Base-by-base conservation (phyloP, 2,797 vertebrate species). In the Odontamblyopus lacepedii region DNA sequence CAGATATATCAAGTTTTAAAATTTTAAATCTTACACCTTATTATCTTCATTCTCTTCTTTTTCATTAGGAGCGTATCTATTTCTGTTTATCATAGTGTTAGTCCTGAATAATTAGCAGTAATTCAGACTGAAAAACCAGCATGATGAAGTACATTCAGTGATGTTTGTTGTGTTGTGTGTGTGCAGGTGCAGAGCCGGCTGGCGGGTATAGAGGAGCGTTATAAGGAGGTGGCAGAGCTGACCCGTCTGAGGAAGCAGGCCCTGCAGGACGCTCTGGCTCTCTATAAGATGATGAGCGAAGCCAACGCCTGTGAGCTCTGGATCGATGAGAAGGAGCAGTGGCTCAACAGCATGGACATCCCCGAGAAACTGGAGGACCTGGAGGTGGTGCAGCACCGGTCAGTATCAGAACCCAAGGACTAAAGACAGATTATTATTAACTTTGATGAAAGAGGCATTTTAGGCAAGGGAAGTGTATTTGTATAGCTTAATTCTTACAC, bases 321-420 rank as follows among this genome's bases (percentile, higher is more conserved):
- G 98, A 96, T 99, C 6, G 97, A 97, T 0, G 98, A 99, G 89
- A 99, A 98, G 91, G 97, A 99, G 90, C 97, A 95, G 88, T 99
- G 98, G 98, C 94, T 99, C 74, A 97, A 96, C 89, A 95, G 93
- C 84, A 97, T 95, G 94, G 93, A 95, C 86, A 98, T 98, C 84
- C 97, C 96, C 0, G 96, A 98, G 88, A 97, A 97, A 67, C 93
- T 98, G 85, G 97, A 98, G 84, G 97, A 98, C 85, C 92, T 98
- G 83, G 97, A 98, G 84, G 97, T 98, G 29, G 94, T 98, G 75
- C 97, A 98, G 90, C 97, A 98, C 89, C 95, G 97, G 97, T 91
- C 50, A 83, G 83, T 18, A 41, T 38, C 35, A 9, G 11, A 44
- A 13, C 11, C 11, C 41, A 44, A 3, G 41, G 12, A 44, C 41